Evolutionary conservation across 2,888 invertebrate species (phyloP).

Genomic region (Lycophotia porphyrea): DNA sequence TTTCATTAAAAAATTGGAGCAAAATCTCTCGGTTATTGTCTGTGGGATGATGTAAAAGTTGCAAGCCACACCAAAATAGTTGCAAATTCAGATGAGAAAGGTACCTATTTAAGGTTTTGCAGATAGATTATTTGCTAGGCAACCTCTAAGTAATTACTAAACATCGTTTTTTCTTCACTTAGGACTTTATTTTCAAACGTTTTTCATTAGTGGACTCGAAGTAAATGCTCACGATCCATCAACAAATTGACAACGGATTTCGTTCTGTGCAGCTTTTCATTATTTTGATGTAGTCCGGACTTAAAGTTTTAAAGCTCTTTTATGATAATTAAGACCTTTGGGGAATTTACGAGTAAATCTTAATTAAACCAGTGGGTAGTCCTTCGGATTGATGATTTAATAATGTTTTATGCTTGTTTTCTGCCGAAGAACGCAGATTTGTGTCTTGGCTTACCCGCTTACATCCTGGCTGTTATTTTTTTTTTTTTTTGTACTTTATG

Average conservation of each 20-base stretch:
- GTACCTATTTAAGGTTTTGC: neutral
- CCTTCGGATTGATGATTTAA: conserved; percentile 35
- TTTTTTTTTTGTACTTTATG: neutral
- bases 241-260: conserved; percentile 54
- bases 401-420: conserved; percentile 35
- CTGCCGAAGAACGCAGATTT: neutral
- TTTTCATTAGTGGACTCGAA: conserved; percentile 35
- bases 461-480: neutral
- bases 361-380: conserved; percentile 23
- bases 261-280: conserved; percentile 37
- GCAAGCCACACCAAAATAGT: neutral
- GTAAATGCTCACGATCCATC: conserved; percentile 48
- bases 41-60: neutral
- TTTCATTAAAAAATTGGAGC: neutral
- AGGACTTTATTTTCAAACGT: conserved; percentile 18
- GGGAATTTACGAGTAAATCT: conserved; percentile 36
- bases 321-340: conserved; percentile 37
- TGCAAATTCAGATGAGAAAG: neutral
- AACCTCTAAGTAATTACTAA: conserved; percentile 20
- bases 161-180: conserved; percentile 9
- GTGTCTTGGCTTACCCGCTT: neutral
- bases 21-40: neutral
- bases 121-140: neutral
- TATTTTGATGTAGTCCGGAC: conserved; percentile 35
- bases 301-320: conserved; percentile 44